Base-by-base conservation (phyloP, 2,797 vertebrate species). In the Eulemur mongoz region DNA sequence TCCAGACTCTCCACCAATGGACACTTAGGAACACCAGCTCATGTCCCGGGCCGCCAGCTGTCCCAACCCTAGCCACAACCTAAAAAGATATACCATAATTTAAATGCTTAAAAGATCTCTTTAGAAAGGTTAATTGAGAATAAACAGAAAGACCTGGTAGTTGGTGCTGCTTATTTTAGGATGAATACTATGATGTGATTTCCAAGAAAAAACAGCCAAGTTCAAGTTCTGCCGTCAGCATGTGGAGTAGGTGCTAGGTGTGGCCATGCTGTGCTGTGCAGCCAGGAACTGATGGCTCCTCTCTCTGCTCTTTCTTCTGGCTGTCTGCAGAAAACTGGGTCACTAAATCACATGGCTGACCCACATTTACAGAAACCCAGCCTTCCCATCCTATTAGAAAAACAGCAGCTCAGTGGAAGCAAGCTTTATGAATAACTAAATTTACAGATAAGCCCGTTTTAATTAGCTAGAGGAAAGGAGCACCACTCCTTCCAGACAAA, bases 251-350 rank as follows among this genome's bases (percentile, higher is more conserved):
- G 45, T 0, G 0, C 45, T 43, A 12, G 32, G 32, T 8, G 27
- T 5, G 20, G n/a, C 35, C 25, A 12, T 1, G 35, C 75, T 40
- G n/a, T 5, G n/a, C 84, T 43, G 52, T 65, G 52, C 76, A 50
- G 78, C 76, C 80, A 54, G 63, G 23, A 73, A 30, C 54, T n/a
- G 40, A 57, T 20, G 22, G 22, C 45, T 92, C 23, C 72, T 93
- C 78, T 88, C 89, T 61, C 76, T 85, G 83, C 90, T 84, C 85
- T 81, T n/a, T 92, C 81, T 96, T 94, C 86, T 40, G 69, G 35
- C n/a, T 92, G 93, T 93, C 93, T 97, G 82, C 18, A 54, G 91
- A 94, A 98, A 97, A 97, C 94, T 97, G 95, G 98, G 97, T 97
- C 98, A 98, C 25, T 95, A 82, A 30, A 43, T 96, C 96, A 95